phyloP scores from a whole-genome alignment of 2,113 vertebrate genomes.

The Pica pica region DNA sequence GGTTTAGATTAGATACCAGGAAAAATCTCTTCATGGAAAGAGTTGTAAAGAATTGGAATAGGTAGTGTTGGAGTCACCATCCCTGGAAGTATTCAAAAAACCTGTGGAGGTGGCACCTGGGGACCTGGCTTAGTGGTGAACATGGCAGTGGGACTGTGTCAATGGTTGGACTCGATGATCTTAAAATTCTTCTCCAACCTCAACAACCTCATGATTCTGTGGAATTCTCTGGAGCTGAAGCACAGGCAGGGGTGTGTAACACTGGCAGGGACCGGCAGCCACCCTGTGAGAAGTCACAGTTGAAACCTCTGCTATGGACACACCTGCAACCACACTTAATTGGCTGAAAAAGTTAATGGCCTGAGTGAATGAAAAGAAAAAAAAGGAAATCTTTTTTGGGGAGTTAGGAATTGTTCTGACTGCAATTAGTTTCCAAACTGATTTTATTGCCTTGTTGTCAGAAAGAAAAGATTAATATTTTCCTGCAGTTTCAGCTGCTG shows the following conservation, averaged over 20 bases:
- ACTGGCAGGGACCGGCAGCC: not conserved
- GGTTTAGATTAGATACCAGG: not conserved
- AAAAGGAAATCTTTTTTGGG: accelerated
- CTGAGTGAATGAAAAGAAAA: not conserved
- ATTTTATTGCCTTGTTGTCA: not conserved
- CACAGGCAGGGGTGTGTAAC: not conserved
- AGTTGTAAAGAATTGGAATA: not conserved
- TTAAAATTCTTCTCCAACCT: not conserved
- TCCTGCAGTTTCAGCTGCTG: not conserved
- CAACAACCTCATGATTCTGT: not conserved
- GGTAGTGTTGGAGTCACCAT: not conserved
- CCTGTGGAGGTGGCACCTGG: not conserved
- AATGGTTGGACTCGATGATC: not conserved
- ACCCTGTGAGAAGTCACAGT: not conserved
- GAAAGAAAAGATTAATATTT: not conserved
- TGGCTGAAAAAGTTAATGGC: not conserved
- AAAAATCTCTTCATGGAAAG: not conserved
- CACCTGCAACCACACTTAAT: not conserved
- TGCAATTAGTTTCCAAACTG: no score
- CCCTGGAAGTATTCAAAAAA: not conserved
- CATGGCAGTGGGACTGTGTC: not conserved
- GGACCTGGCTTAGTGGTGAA: not conserved
- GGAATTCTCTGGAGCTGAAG: not conserved
- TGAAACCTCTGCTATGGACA: not conserved
- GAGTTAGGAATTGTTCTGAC: not conserved